Evolutionary conservation across 2,888 invertebrate genomes (phyloP).

Genomic region (Drosophila conformis): DNA sequence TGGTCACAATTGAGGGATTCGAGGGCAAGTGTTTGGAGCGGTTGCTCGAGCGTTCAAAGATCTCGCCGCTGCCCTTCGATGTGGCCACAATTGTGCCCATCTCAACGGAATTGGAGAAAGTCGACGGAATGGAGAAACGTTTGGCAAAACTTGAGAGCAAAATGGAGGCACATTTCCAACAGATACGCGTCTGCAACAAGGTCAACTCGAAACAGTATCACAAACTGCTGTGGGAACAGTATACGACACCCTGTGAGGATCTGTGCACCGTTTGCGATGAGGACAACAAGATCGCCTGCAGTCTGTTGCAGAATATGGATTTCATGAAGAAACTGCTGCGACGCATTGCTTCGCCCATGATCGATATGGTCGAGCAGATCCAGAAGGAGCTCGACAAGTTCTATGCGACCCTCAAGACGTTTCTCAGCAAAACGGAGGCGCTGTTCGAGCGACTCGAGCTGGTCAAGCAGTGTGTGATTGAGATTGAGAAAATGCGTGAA

Average conservation of each 20-base stretch:
- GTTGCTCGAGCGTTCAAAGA: slow-evolving; percentile 62
- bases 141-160: slow-evolving; percentile 59
- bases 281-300: slow-evolving; percentile 78
- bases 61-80: slow-evolving; percentile 75
- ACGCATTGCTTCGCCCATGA: slow-evolving; percentile 73
- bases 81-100: slow-evolving; percentile 63
- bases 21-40: slow-evolving; percentile 74
- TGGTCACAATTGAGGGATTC: slow-evolving; percentile 74
- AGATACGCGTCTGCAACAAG: slow-evolving; percentile 60
- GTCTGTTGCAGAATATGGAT: slow-evolving; percentile 71
- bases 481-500: slow-evolving; percentile 68
- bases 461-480: slow-evolving; percentile 74
- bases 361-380: slow-evolving; percentile 70
- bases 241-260: slow-evolving; percentile 74
- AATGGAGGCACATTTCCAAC: slow-evolving; percentile 72
- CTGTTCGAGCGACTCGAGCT: slow-evolving; percentile 75
- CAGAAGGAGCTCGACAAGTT: slow-evolving; percentile 63
- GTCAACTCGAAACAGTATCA: slow-evolving; percentile 49
- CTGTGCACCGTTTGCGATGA: slow-evolving; percentile 79
- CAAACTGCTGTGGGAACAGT: slow-evolving; percentile 59
- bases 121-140: slow-evolving; percentile 63
- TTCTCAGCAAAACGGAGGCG: slow-evolving; percentile 65
- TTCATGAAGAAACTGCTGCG: slow-evolving; percentile 82
- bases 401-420: slow-evolving; percentile 63
- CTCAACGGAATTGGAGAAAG: slow-evolving; percentile 56